Evolutionary conservation across 2,888 invertebrate species (phyloP).

Genomic region (Neoscelio sp.): DNA sequence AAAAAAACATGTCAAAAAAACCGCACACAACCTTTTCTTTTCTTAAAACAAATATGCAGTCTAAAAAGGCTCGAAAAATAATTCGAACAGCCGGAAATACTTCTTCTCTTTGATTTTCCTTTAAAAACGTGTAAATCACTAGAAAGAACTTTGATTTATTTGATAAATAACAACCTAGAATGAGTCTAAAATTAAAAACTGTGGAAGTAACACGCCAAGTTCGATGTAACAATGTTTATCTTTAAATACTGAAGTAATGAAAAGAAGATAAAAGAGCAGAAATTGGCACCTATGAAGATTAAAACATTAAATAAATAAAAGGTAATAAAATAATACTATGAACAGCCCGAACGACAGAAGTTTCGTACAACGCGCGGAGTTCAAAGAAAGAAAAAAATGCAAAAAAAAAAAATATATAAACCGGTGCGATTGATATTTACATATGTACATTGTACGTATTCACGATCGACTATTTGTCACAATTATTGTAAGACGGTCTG

Average conservation of each 20-base stretch:
- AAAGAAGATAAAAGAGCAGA: too few relatives aligned
- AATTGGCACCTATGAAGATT: too few relatives aligned
- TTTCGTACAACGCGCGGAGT: background rate
- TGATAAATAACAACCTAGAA: slow-evolving; percentile 30
- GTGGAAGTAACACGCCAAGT: slow-evolving; percentile 14
- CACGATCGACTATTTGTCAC: slow-evolving; percentile 81
- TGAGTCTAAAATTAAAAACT: slow-evolving; percentile 16
- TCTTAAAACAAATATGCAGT: too few relatives aligned
- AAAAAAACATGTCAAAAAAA: too few relatives aligned
- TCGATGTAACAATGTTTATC: too few relatives aligned
- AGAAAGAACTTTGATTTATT: slow-evolving; percentile 1
- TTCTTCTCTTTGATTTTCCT: too few relatives aligned
- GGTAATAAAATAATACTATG: background rate
- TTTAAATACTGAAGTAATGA: too few relatives aligned
- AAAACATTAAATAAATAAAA: background rate
- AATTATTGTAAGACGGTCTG: slow-evolving; percentile 90
- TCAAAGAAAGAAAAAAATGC: too few relatives aligned
- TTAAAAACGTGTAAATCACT: too few relatives aligned
- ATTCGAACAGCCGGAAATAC: too few relatives aligned
- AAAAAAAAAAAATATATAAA: too few relatives aligned
- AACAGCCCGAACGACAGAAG: background rate
- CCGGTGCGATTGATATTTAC: slow-evolving; percentile 38
- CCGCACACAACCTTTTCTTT: too few relatives aligned
- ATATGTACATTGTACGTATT: slow-evolving; percentile 55
- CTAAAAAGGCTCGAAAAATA: background rate